Percentiles rank a stretch among this genome's conserved stretches.
phyloP scores from a whole-genome alignment of 2,113 vertebrate species.

The Plestiodon gilberti region DNA sequence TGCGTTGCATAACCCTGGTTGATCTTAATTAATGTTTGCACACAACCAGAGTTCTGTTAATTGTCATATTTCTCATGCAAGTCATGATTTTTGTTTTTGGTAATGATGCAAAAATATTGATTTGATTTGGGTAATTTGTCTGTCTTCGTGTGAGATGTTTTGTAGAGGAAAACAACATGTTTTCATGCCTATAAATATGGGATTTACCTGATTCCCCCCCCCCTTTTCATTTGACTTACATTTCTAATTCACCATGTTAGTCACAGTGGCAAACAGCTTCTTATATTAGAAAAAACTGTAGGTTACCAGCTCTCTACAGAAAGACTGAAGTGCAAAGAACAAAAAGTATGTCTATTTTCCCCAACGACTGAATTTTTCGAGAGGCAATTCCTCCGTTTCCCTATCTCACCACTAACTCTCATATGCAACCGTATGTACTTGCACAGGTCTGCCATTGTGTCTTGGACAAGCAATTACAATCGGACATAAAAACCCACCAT shows the following conservation, averaged over 20 bases:
- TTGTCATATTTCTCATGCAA: background rate
- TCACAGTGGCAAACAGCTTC: background rate
- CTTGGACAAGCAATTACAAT: background rate
- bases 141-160: background rate
- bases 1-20: background rate
- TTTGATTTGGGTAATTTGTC: background rate
- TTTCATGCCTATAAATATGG: background rate
- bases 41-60: background rate
- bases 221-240: background rate
- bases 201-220: background rate
- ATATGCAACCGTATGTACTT: background rate
- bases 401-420: background rate
- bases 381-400: background rate
- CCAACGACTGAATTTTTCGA: background rate
- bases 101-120: background rate
- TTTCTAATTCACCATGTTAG: background rate
- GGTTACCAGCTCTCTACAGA: background rate
- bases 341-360: background rate
- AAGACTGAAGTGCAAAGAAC: background rate
- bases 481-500: background rate
- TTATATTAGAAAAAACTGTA: background rate
- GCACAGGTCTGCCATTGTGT: background rate
- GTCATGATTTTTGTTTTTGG: background rate
- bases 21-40: accelerated
- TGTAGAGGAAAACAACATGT: background rate